These are phyloP conservation scores for Hedya salicella DNA, from an alignment of 2,888 invertebrate species.

Conservation along the genomic window DNA sequence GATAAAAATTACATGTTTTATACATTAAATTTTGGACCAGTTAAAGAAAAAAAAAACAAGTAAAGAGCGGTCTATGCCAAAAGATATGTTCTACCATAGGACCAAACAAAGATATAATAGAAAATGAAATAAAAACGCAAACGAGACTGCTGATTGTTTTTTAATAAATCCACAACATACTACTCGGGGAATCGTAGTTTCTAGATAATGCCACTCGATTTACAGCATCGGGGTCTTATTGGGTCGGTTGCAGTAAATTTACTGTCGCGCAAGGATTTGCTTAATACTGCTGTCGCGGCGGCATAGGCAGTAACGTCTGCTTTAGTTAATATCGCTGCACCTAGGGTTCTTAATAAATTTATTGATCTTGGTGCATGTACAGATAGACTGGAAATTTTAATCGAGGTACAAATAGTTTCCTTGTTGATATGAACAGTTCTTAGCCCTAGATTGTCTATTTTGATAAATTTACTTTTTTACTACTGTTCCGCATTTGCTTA, in stretches of 20 bases:
- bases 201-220: slow-evolving; percentile 33
- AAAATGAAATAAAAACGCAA: background rate
- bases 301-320: slow-evolving; percentile 29
- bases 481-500: slow-evolving; percentile 34
- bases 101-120: no score
- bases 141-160: background rate
- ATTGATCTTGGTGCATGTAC: background rate
- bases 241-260: slow-evolving; percentile 39
- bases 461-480: no score
- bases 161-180: slow-evolving; percentile 1
- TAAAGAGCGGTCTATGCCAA: no score
- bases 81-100: no score
- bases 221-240: slow-evolving; percentile 35
- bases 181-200: background rate
- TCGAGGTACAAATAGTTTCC: no score
- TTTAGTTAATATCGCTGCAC: slow-evolving; percentile 16
- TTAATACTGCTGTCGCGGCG: slow-evolving; percentile 10
- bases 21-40: no score
- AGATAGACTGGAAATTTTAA: background rate
- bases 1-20: no score
- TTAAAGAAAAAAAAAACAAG: no score
- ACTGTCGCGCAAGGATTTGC: slow-evolving; percentile 36
- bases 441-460: no score
- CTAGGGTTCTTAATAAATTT: background rate
- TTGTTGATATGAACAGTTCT: no score